Evolutionary conservation across 2,888 invertebrate genomes (phyloP), one percentile per base, ranked within the genome.

Genomic region (Andrena bicolor): DNA sequence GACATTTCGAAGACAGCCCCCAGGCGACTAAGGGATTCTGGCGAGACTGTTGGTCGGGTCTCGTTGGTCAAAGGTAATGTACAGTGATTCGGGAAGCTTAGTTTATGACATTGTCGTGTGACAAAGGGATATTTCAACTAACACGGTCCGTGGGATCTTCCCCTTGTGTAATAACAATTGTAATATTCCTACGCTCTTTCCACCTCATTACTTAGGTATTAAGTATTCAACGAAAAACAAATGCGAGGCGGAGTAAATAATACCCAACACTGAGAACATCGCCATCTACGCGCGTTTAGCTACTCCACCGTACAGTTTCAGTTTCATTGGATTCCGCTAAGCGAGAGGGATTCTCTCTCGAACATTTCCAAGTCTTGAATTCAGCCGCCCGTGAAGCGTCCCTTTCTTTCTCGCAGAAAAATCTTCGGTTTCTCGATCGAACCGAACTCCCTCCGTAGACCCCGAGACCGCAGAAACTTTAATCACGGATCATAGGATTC

Each of bases 401-500:
- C 26, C 28, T 8, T 30, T 20, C 16, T 32, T 13, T n/a, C 13
- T 10, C 13, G 26, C 20, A 3, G 30, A 78, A 68, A 63, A 64
- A 79, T 51, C 56, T 23, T 7, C 28, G 26, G 48, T 58, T 10
- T n/a, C 32, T 23, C 30, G 20, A 3, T 6, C 32, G 49, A 58
- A 64, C 64, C 58, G n/a, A 64, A 51, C 30, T 30, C 58, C 2
- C 32, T 8, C 51, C 26, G 16, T 61, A 8, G 41, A 10, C 8
- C 13, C 49, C 13, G 20, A 51, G 56, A 49, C 64, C 63, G 60
- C 77, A 30, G 79, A 63, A 83, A 80, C 76, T 84, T 86, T 86
- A 86, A 85, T 87, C 87, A 69, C 81, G 80, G 76, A 85, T 87
- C 85, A 83, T 48, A 49, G 61, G 74, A 74, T 80, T 82, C 83